Evolutionary conservation across 30 jellyfish, hydroid and myxozoan species (phyloP), one percentile per base, ranked within the genome.

Genomic region (Aurelia aurita): DNA sequence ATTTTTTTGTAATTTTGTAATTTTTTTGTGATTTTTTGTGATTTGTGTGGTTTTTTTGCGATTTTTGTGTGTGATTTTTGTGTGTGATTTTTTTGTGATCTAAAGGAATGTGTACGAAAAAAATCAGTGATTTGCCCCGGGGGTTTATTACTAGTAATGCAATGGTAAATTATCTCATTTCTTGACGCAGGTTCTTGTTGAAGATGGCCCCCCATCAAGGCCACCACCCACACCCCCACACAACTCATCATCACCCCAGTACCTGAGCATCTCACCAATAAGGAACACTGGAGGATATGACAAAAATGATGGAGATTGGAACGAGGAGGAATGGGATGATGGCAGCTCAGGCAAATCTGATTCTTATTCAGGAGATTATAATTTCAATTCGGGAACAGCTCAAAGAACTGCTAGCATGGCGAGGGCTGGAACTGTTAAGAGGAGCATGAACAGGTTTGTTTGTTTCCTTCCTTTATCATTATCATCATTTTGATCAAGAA

Each of bases 391-490:
- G 14, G 86, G 88, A 22, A 73, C 60, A 22, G 84, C 79, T 2
- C 77, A 49, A 45, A 58, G 91, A 20, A 93, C 97, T 45, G 58
- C 90, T 69, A 88, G 95, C 45, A 72, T 87, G 90, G 83, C 97
- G n/a, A 82, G 97, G 31, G 90, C 98, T 16, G 98, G 97, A 21
- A 93, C 98, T 0, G 97, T 93, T 12, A 80, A 91, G 88, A 93
- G 65, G 73, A 93, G 98, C 66, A 93, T 93, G 96, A 93, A 93
- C 63, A 87, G 98, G 98, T 92, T 13, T 21, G 84, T 23, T 20
- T 3, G 5, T 3, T 16, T 8, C 3, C 1, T 43, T 2, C 3
- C 4, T 31, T 39, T 39, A 39, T 39, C 51, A 39, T 3, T 39
- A 39, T 39, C 51, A 39, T 39, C 51, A 39, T 39, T 34, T 34